Base-by-base conservation (phyloP, 2,888 invertebrate species). In the Trachelus iudaicus region DNA sequence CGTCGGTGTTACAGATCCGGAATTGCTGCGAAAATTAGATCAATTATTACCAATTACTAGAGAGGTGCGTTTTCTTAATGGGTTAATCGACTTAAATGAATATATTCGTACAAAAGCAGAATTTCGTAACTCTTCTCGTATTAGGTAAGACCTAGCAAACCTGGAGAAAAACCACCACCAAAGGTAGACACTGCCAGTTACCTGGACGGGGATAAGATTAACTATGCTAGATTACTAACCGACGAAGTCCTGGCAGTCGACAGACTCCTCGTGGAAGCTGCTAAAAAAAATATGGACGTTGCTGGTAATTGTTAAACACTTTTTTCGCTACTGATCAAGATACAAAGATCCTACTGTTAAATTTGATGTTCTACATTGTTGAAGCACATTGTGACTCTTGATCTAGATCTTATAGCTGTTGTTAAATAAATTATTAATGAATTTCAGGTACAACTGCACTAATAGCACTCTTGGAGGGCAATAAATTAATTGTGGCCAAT, bases 201-300 rank as follows among this genome's bases (percentile, higher is more conserved):
- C 87, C 92, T 97, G 79, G 95, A 95, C 84, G 94, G 94, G 84
- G 95, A 96, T 12, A 95, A 94, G 89, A 95, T 97, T 74, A 96
- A 97, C 91, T 97, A 95, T 92, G 96, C 96, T 11, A 95, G 95
- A 90, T 92, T 98, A 77, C 92, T 98, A 80, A 96, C 96, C 11
- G 97, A 98, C 92, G 97, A 98, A 92, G 96, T 98, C 69, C 90
- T 98, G 79, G 95, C 96, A 73, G 96, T 97, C 1, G 98, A 98
- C 89, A 94, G 95, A 85, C 93, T 96, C 80, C 92, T 98, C 34
- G 94, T 98, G 12, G 95, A 97, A 89, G 94, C 95, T 77, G 97
- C 97, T 12, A 97, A 97, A 90, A 94, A 96, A 84, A 95, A 95
- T 79, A 91, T 92, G 89, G 94, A 94, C 87, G 92, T 94, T 69